Conservation (phyloP, 1,140 invertebrate genomes). For the Bathynomus jamesi region DNA sequence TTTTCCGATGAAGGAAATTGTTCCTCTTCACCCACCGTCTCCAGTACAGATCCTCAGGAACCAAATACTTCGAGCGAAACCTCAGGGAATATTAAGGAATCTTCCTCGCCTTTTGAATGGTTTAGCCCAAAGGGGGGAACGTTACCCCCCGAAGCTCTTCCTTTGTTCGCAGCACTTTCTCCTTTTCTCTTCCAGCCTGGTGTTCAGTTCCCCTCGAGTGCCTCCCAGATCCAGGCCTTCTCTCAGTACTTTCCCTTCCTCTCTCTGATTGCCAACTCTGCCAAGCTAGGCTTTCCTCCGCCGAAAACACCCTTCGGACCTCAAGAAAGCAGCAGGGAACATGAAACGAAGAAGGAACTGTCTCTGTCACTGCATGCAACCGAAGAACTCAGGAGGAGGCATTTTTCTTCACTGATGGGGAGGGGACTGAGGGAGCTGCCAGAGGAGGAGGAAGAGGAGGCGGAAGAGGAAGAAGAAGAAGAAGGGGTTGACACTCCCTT, state of each 20-base stretch:
- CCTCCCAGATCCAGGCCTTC: not conserved
- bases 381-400: too few relatives aligned
- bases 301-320: too few relatives aligned
- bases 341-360: too few relatives aligned
- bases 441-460: too few relatives aligned
- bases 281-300: too few relatives aligned
- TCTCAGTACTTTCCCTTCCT: not conserved
- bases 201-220: not conserved
- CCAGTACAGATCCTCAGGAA: not conserved
- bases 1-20: not conserved
- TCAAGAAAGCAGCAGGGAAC: too few relatives aligned
- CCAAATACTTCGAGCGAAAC: not conserved
- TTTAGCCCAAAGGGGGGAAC: not conserved
- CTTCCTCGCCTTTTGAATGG: not conserved
- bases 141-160: not conserved
- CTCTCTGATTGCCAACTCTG: not conserved
- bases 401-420: too few relatives aligned
- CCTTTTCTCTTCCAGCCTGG: not conserved
- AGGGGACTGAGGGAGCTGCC: too few relatives aligned
- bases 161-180: not conserved
- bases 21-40: not conserved
- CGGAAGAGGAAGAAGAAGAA: too few relatives aligned
- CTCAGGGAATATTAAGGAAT: not conserved
- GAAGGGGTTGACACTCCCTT: too few relatives aligned
- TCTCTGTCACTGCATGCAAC: too few relatives aligned